phyloP scores from a whole-genome alignment of 2,888 invertebrate genomes.

The Drosophila colorata region DNA sequence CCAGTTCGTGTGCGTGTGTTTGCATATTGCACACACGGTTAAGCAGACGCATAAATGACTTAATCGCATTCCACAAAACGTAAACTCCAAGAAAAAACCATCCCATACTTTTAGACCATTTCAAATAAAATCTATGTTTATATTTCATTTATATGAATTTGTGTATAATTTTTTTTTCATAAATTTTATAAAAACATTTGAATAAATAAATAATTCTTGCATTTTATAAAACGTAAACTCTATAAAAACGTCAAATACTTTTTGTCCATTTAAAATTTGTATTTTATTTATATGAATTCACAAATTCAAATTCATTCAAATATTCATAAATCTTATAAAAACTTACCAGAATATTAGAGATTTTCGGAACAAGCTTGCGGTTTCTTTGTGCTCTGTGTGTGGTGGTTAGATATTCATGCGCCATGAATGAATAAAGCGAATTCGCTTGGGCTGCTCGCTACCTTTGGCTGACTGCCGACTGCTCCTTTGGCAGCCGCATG shows the following conservation, averaged over 20 bases:
- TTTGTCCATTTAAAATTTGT: too few species aligned
- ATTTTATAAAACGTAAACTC: too few species aligned
- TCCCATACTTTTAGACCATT: neutral
- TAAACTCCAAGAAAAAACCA: slow-evolving; percentile 16
- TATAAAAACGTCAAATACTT: too few species aligned
- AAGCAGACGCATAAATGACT: slow-evolving; percentile 64
- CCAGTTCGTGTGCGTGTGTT: slow-evolving; percentile 29
- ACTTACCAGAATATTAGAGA: neutral
- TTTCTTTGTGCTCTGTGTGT: slow-evolving; percentile 27
- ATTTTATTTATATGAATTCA: neutral
- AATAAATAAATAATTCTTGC: too few species aligned
- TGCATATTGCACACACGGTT: slow-evolving; percentile 62
- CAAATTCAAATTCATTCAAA: neutral
- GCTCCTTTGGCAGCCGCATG: slow-evolving; percentile 58
- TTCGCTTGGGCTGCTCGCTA: slow-evolving; percentile 44
- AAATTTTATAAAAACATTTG: too few species aligned
- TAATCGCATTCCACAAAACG: slow-evolving; percentile 50
- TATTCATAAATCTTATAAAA: slow-evolving; percentile 7
- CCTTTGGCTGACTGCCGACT: slow-evolving; percentile 46
- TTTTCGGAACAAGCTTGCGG: slow-evolving; percentile 17
- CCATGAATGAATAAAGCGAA: slow-evolving; percentile 74
- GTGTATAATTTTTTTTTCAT: too few species aligned
- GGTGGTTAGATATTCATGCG: slow-evolving; percentile 62
- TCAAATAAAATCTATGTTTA: too few species aligned
- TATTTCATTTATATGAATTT: too few species aligned